Evolutionary conservation across 2,797 vertebrate genomes (phyloP).

Genomic region (Diplodus sargus): DNA sequence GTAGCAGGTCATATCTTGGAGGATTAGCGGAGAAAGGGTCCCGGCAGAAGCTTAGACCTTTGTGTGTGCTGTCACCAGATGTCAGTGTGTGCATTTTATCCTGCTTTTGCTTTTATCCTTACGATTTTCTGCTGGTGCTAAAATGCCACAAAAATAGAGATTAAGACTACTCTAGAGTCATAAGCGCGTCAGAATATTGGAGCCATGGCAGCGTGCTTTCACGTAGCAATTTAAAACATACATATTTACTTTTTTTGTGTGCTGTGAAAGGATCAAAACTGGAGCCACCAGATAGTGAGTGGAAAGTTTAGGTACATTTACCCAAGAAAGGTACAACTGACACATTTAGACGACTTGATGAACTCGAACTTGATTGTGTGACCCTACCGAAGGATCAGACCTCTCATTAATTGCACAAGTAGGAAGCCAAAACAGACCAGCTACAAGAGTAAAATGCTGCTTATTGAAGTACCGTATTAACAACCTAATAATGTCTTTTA

Average conservation of each 20-base stretch:
- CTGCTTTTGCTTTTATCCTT: constrained; percentile 38
- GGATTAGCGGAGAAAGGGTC: constrained; percentile 47
- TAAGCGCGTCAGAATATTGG: constrained; percentile 5
- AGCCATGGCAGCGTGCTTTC: background rate
- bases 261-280: background rate
- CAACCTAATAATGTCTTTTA: background rate
- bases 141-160: constrained; percentile 30
- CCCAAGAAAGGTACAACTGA: background rate
- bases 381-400: no score
- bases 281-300: background rate
- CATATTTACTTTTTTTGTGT: background rate
- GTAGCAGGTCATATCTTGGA: constrained; percentile 41
- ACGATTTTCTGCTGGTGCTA: constrained; percentile 17
- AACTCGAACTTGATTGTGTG: no score
- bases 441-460: background rate
- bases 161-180: constrained; percentile 14
- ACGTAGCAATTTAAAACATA: background rate
- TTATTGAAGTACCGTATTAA: background rate
- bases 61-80: constrained; percentile 52
- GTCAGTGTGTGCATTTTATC: constrained; percentile 48
- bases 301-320: background rate
- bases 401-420: no score
- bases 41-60: constrained; percentile 30
- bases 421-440: background rate
- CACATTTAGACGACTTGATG: background rate